phyloP scores from a whole-genome alignment of 1,140 invertebrate genomes.

The Teleopsis dalmanni region DNA sequence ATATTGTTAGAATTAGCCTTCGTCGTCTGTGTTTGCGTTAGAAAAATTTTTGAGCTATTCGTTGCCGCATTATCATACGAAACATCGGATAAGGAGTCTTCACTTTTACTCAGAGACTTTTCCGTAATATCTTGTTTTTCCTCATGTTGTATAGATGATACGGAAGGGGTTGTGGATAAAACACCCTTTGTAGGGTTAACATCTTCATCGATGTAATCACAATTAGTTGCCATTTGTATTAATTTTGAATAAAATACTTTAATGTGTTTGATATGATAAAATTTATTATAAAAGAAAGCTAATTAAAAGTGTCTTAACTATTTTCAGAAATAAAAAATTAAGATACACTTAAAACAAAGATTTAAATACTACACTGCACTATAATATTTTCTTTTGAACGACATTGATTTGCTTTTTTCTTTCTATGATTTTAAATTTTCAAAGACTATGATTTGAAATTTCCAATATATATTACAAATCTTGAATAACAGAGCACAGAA shows the following conservation, averaged over 20 bases:
- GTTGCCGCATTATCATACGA: too few species aligned
- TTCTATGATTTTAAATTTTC: background rate
- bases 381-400: constrained; percentile 30
- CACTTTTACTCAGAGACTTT: constrained; percentile 6
- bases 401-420: constrained; percentile 27
- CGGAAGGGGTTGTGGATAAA: constrained; percentile 9
- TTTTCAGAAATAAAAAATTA: background rate
- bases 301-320: background rate
- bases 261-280: background rate
- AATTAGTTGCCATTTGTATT: constrained; percentile 33
- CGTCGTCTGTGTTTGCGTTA: background rate
- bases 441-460: background rate
- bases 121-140: constrained; percentile 13
- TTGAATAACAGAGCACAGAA: too few species aligned
- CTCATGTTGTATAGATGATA: constrained; percentile 16
- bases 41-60: background rate
- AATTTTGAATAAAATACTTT: background rate
- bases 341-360: background rate
- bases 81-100: constrained; percentile 5
- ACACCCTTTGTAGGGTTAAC: constrained; percentile 10
- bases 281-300: background rate
- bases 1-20: background rate
- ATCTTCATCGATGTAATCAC: constrained; percentile 29
- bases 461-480: too few species aligned
- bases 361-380: constrained; percentile 2